These are phyloP conservation scores for Agapostemon virescens DNA, from an alignment of 2,888 invertebrate genomes.

Conservation along the genomic window DNA sequence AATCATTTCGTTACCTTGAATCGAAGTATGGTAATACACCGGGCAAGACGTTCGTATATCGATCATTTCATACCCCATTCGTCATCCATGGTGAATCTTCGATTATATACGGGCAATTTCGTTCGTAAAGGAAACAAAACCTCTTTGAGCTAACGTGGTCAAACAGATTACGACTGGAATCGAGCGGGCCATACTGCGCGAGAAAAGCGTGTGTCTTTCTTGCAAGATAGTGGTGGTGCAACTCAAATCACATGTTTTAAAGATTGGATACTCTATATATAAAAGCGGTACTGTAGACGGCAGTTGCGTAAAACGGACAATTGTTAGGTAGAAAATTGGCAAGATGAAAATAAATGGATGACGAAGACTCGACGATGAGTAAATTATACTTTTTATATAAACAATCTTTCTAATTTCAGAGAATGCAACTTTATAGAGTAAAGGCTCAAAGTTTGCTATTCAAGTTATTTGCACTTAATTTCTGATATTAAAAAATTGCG, in stretches of 20 bases:
- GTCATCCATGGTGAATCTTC: conserved; percentile 83
- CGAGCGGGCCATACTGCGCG: conserved; percentile 73
- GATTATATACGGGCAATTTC: conserved; percentile 58
- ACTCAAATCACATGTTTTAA: conserved; percentile 33
- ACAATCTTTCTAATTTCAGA: background rate
- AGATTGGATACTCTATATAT: conserved; percentile 36
- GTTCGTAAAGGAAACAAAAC: conserved; percentile 40
- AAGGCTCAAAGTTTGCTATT: background rate
- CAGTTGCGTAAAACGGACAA: background rate
- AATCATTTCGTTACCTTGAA: conserved; percentile 25
- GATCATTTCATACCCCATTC: conserved; percentile 85
- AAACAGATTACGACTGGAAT: conserved; percentile 55
- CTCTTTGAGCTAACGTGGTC: conserved; percentile 55
- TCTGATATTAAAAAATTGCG: background rate
- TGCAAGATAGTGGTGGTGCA: conserved; percentile 50
- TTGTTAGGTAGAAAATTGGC: background rate
- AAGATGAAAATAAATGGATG: background rate
- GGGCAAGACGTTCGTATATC: conserved; percentile 2
- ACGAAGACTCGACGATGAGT: background rate
- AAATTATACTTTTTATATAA: background rate
- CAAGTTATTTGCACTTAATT: background rate
- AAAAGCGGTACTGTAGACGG: background rate
- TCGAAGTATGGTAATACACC: background rate
- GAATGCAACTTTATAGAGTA: background rate
- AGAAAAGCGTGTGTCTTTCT: conserved; percentile 60